Base-by-base conservation (phyloP, 53 echinoderm and acorn worm genomes). In the Echinarachnius parma region DNA sequence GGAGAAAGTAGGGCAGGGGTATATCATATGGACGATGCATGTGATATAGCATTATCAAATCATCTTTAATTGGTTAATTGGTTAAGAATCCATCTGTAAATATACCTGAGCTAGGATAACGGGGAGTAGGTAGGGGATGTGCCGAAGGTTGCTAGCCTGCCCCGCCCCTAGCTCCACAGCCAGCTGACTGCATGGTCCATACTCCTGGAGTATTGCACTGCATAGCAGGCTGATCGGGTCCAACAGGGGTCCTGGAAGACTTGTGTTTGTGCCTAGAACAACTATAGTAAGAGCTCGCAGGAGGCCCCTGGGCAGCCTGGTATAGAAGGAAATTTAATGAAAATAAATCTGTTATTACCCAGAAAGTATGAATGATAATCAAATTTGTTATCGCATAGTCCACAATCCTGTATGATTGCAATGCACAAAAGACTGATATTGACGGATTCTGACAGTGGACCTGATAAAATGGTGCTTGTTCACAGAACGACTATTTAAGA, bases 151-250 rank as follows among this genome's bases (percentile, higher is more conserved):
- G 34, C 70, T 53, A n/a, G 70, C 70, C 32, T 69, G 70, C 70
- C 70, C 70, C 4, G 70, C 70, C 53, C 70, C 70, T 8, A 69
- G 53, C 36, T 89, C 81, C 32, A 81, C 37, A 28, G 46, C 55
- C 21, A 89, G 39, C 55, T 80, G 72, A 13, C 68, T 60, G 16
- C 34, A 44, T 44, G 84, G 89, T 19, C 81, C 80, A 46, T 89
- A 89, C 34, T 89, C 89, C 48, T 84, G 89, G 16, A 89, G 62
- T 21, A 85, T 62, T 27, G 77, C 78, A n/a, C 69, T 69, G 71
- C 71, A 80, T 57, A 81, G 62, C 22, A 89, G 54, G 14, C 57
- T 69, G 34, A 69, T 22, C 15, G 53, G 53, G 53, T 69, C 53
- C 25, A 52, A 22, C 33, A n/a, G 28, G 28, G 33, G 47, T 58